Base-by-base conservation (phyloP, 1,140 invertebrate genomes). In the Drosophila funebris region DNA sequence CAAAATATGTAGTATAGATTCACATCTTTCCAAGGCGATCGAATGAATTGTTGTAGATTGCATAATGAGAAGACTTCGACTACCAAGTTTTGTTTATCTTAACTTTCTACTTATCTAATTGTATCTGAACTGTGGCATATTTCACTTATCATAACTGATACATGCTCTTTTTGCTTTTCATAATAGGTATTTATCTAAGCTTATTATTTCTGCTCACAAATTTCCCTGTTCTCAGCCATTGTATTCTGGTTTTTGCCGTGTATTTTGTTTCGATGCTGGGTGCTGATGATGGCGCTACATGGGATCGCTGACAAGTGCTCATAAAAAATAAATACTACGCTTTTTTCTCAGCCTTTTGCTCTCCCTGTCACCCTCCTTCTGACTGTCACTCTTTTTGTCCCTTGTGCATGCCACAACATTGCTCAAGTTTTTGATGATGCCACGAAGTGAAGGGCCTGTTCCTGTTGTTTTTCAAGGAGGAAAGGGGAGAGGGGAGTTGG, bases 301-400 rank as follows among this genome's bases (percentile, higher is more conserved):
- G 71, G 39, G 63, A 64, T 68, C 50, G 46, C 68, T 78, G 73
- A 75, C 74, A 85, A 80, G 81, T 73, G 78, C 43, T 72, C 71
- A 80, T 87, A 87, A 81, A 85, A 87, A 78, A 87, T 67, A 68
- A 78, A 76, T 64, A 72, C 67, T 52, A 69, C 37, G 61, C 41
- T 69, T 76, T 60, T 77, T 71, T 80, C 64, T 70, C 46, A 85
- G 44, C 27, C 37, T 11, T 48, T 11, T 48, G 8, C 14, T 13
- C 27, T 18, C 24, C 24, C 24, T 50, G 2, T 50, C 46, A 1
- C 13, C 16, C 24, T 29, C 13, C 13, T 4, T 29, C 8, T 5
- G 22, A 1, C 0, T 29, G 2, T 16, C 24, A 11, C 46, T 29
- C 44, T 29, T 31, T 8, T 52, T 53, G n/a, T 69, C 18, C 14